Conservation (phyloP, 1,140 invertebrate genomes). For the Contarinia nasturtii region DNA sequence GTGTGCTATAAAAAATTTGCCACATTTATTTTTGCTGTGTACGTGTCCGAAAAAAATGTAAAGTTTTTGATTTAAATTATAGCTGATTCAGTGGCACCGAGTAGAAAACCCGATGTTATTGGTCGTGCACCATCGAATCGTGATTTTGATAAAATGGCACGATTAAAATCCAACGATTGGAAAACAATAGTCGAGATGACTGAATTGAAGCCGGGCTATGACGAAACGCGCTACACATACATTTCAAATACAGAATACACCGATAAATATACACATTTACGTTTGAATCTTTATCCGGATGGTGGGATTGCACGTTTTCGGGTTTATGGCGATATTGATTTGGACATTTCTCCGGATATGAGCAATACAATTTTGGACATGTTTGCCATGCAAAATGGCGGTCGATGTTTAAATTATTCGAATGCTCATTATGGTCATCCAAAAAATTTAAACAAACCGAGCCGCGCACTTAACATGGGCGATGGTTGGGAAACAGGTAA, state of each 20-base stretch:
- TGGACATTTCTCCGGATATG: conserved; percentile 7
- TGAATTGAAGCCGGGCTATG: conserved; percentile 31
- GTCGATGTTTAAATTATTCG: conserved; percentile 31
- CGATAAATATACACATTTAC: conserved; percentile 32
- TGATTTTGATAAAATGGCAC: conserved; percentile 25
- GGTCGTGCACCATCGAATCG: conserved; percentile 29
- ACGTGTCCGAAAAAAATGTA: too few relatives aligned
- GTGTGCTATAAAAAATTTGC: too few relatives aligned
- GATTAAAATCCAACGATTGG: conserved; percentile 34
- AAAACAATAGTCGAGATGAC: conserved; percentile 33
- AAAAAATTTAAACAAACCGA: conserved; percentile 35
- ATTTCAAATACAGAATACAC: conserved; percentile 20
- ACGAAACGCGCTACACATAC: conserved; percentile 36
- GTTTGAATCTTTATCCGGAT: conserved; percentile 44
- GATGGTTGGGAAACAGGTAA: conserved; percentile 46
- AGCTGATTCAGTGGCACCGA: conserved; percentile 29
- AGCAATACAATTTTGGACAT: conserved; percentile 29
- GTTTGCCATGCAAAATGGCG: conserved; percentile 32
- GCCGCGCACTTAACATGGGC: conserved; percentile 30
- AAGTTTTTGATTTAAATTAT: too few relatives aligned
- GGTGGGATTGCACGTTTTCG: conserved; percentile 43
- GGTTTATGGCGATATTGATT: conserved; percentile 28
- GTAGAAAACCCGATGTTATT: conserved; percentile 22
- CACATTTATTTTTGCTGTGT: too few relatives aligned
- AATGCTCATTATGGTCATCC: conserved; percentile 48